These are phyloP conservation scores for Lucinisca nassula DNA, from an alignment of 2,888 invertebrate genomes.

Conservation along the genomic window DNA sequence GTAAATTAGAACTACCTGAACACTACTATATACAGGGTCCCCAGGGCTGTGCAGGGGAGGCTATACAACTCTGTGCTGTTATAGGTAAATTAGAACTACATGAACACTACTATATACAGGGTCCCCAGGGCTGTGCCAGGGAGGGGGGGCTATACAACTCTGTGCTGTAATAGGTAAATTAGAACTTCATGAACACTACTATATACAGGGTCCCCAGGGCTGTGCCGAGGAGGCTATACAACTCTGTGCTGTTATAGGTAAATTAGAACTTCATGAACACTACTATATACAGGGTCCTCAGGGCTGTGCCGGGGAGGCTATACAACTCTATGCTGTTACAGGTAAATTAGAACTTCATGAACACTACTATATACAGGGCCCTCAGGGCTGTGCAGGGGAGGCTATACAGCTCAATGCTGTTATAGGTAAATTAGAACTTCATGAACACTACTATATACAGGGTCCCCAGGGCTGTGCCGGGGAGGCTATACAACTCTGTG, in stretches of 20 bases:
- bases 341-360: slow-evolving; percentile 85
- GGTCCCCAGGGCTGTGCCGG: slow-evolving; percentile 83
- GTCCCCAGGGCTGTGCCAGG: slow-evolving; percentile 83
- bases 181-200: too few species aligned
- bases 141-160: too few species aligned
- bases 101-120: slow-evolving; percentile 86
- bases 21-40: slow-evolving; percentile 87
- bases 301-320: too few species aligned
- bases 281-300: too few species aligned
- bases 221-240: too few species aligned
- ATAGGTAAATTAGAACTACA: slow-evolving; percentile 83
- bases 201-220: too few species aligned
- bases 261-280: too few species aligned
- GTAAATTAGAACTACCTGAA: slow-evolving; percentile 81
- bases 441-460: slow-evolving; percentile 86
- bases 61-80: slow-evolving; percentile 83
- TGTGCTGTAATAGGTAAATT: too few species aligned
- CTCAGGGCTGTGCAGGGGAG: slow-evolving; percentile 81
- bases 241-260: too few species aligned
- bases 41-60: slow-evolving; percentile 80
- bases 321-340: too few species aligned
- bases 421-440: slow-evolving; percentile 84
- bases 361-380: slow-evolving; percentile 86
- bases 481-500: slow-evolving; percentile 84
- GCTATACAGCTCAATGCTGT: slow-evolving; percentile 84